Evolutionary conservation across 2,888 invertebrate genomes (phyloP).

Genomic region (Melolontha melolontha): DNA sequence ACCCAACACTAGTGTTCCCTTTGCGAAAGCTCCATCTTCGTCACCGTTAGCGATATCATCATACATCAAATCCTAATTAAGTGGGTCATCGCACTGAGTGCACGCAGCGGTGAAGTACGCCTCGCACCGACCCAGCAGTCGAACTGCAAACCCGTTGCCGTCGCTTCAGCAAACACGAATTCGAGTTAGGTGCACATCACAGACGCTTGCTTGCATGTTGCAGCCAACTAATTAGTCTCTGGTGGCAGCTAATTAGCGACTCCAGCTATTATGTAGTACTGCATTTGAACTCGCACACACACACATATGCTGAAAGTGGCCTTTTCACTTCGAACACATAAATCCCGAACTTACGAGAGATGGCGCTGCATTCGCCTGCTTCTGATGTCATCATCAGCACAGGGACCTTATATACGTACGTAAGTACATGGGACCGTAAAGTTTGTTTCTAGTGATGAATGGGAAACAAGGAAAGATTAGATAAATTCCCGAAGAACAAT

Average conservation of each 20-base stretch:
- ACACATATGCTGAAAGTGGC: constrained; percentile 38
- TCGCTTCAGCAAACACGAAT: constrained; percentile 41
- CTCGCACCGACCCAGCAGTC: neutral
- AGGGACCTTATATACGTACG: no score
- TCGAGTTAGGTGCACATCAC: constrained; percentile 42
- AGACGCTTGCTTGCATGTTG: constrained; percentile 43
- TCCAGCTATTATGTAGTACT: constrained; percentile 43
- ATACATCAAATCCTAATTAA: constrained; percentile 35
- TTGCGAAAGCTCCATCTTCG: constrained; percentile 17
- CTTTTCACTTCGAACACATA: constrained; percentile 25
- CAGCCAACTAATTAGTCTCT: constrained; percentile 51
- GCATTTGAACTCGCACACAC: constrained; percentile 34
- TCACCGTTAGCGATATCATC: constrained; percentile 25
- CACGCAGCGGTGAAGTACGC: neutral
- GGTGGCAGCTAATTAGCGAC: constrained; percentile 52
- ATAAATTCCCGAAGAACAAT: constrained; percentile 17
- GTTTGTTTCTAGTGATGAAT: constrained; percentile 2
- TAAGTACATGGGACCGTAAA: neutral
- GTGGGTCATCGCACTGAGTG: constrained; percentile 20
- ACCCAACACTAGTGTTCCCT: constrained; percentile 15
- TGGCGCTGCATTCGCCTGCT: no score
- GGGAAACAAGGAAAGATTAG: neutral
- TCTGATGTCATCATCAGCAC: no score
- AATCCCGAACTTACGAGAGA: constrained; percentile 1
- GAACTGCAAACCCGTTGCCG: constrained; percentile 22